A percentile compares a stretch with the other conserved stretches of the same genome.
These are phyloP conservation scores for Dascyllus trimaculatus DNA, from an alignment of 2,113 vertebrate species.

Conservation along the genomic window DNA sequence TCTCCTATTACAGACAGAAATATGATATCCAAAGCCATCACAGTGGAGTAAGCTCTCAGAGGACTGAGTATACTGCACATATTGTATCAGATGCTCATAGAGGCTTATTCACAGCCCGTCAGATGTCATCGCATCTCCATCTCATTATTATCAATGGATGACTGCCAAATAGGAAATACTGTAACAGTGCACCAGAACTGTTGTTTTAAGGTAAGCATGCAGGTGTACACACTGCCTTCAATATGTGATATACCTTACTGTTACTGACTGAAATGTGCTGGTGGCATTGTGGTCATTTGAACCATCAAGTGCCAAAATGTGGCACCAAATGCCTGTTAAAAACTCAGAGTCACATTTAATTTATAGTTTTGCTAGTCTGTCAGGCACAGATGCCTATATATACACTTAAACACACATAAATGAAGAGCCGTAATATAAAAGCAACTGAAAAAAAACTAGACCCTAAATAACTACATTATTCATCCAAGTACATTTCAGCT, in stretches of 20 bases:
- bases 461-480: slow-evolving; percentile 23
- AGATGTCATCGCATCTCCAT: slow-evolving; percentile 4
- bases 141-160: not conserved
- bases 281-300: too few relatives aligned
- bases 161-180: not conserved
- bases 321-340: too few relatives aligned
- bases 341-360: too few relatives aligned
- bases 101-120: slow-evolving; percentile 17
- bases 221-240: not conserved
- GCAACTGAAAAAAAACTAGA: not conserved
- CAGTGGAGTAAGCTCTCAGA: slow-evolving; percentile 17
- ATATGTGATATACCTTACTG: not conserved
- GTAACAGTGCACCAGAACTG: not conserved
- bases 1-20: slow-evolving; percentile 57
- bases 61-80: not conserved
- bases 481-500: not conserved
- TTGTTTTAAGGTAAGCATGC: not conserved
- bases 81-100: slow-evolving; percentile 21
- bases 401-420: not conserved
- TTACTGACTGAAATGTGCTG: not conserved
- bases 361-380: not conserved
- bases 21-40: slow-evolving; percentile 43
- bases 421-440: not conserved
- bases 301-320: too few relatives aligned
- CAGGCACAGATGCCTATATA: not conserved